Evolutionary conservation across 2,797 vertebrate genomes (phyloP).

Genomic region (Gymnothorax javanicus): DNA sequence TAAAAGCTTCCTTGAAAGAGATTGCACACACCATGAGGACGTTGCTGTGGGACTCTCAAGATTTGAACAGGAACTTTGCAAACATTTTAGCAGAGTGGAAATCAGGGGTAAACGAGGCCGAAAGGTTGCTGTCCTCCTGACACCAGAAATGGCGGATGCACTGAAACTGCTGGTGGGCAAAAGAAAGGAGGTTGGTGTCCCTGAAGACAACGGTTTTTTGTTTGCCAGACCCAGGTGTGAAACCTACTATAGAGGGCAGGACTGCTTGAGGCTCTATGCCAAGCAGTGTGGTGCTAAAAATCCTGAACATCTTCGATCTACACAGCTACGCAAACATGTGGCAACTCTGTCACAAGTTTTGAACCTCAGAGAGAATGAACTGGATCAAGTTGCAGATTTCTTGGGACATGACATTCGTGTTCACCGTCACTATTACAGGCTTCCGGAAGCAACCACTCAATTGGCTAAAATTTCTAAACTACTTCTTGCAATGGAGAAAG

Average conservation of each 20-base stretch:
- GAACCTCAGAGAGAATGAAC: slow-evolving; percentile 7
- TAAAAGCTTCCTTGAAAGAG: slow-evolving; percentile 11
- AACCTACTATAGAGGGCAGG: slow-evolving; percentile 5
- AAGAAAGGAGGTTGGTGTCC: slow-evolving; percentile 9
- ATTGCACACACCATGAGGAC: slow-evolving; percentile 5
- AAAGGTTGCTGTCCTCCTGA: slow-evolving; percentile 18
- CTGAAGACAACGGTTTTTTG: neutral
- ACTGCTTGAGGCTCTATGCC: neutral
- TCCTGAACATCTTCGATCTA: slow-evolving; percentile 7
- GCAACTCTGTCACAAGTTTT: neutral
- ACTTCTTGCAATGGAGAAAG: slow-evolving; percentile 13
- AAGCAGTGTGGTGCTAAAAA: slow-evolving; percentile 4
- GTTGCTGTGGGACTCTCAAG: slow-evolving; percentile 10
- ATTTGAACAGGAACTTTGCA: slow-evolving; percentile 25
- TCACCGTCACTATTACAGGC: slow-evolving; percentile 6
- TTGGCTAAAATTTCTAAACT: slow-evolving; percentile 23
- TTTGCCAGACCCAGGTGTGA: slow-evolving; percentile 8
- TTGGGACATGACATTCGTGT: slow-evolving; percentile 1
- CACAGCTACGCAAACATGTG: slow-evolving; percentile 1
- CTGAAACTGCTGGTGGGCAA: neutral
- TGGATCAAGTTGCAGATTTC: slow-evolving; percentile 3
- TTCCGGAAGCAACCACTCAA: neutral
- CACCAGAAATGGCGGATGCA: slow-evolving; percentile 17
- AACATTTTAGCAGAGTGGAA: slow-evolving; percentile 14
- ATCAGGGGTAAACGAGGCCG: slow-evolving; percentile 18